Percentiles rank a stretch among this genome's conserved stretches.
Conservation (phyloP, 64 coral and sea anemone genomes). For the Dendrophyllia cribrosa region DNA sequence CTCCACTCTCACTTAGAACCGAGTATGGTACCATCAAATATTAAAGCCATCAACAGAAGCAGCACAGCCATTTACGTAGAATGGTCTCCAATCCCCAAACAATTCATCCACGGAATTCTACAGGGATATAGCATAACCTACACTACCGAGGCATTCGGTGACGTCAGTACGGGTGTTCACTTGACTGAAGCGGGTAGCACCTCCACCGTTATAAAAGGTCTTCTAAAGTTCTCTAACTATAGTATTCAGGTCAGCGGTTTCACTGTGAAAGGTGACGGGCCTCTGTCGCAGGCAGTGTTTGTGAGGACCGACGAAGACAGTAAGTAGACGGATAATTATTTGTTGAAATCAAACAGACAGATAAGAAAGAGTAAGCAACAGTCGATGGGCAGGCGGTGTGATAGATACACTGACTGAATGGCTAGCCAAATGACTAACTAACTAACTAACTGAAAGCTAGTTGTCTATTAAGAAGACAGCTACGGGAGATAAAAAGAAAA, state of each 20-base stretch:
- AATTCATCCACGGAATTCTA: slow-evolving; percentile 39
- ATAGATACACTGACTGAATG: too few species aligned
- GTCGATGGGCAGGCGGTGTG: too few species aligned
- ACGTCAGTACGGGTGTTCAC: slow-evolving; percentile 5
- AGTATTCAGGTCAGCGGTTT: slow-evolving; percentile 68
- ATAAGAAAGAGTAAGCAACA: not conserved
- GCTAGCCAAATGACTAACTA: too few species aligned
- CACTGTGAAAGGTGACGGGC: slow-evolving; percentile 71
- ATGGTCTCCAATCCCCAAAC: slow-evolving; percentile 55
- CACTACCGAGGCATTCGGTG: slow-evolving; percentile 3
- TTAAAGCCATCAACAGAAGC: slow-evolving; percentile 34
- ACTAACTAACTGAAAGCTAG: too few species aligned
- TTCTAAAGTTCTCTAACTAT: slow-evolving; percentile 76
- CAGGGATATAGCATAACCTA: slow-evolving; percentile 49
- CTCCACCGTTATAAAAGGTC: slow-evolving; percentile 30
- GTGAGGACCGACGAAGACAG: slow-evolving; percentile 78
- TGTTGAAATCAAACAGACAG: not conserved
- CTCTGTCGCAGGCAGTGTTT: slow-evolving; percentile 37
- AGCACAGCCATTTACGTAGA: slow-evolving; percentile 39
- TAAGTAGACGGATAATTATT: slow-evolving; percentile 9
- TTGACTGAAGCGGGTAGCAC: slow-evolving; percentile 5
- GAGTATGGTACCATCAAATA: not conserved
- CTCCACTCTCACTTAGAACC: slow-evolving; percentile 14
- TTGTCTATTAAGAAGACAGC: too few species aligned
- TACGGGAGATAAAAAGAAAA: too few species aligned